Evolutionary conservation across 2,113 vertebrate genomes (phyloP).

Genomic region (Heterochromis multidens): DNA sequence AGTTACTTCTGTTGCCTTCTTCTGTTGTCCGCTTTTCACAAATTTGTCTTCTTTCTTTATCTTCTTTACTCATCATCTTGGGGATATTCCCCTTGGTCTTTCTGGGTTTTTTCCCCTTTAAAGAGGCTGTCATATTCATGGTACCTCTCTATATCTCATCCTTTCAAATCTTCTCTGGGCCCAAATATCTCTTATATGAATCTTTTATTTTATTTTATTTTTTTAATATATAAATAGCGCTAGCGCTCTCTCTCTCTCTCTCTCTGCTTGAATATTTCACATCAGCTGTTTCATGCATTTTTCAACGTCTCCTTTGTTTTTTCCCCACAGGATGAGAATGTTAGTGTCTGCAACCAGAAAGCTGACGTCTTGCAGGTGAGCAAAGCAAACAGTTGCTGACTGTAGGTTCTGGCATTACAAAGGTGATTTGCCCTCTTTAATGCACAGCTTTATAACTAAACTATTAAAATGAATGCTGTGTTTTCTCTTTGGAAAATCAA

Average conservation of each 20-base stretch:
- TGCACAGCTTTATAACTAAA: not conserved
- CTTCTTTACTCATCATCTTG: not conserved
- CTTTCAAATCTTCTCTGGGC: not conserved
- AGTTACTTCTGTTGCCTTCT: not conserved
- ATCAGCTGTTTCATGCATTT: not conserved
- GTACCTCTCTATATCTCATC: not conserved
- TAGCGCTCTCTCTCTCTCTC: too few species aligned
- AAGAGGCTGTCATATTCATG: not conserved
- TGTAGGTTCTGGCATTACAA: not conserved
- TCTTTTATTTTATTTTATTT: too few species aligned
- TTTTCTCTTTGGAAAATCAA: not conserved
- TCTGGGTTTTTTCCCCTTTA: not conserved
- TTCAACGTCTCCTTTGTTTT: not conserved
- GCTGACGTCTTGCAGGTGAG: constrained; percentile 87
- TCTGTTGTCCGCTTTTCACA: not conserved
- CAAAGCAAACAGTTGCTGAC: not conserved
- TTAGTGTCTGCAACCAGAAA: constrained; percentile 84
- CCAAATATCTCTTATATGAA: not conserved
- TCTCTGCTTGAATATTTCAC: not conserved
- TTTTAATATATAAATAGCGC: too few species aligned
- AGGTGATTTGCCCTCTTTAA: not conserved
- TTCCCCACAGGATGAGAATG: constrained; percentile 82
- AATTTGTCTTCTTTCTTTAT: not conserved
- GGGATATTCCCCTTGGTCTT: not conserved
- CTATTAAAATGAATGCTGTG: not conserved